Conservation (phyloP, 2,797 vertebrate species). For the Ctenopoma kingsleyae region DNA sequence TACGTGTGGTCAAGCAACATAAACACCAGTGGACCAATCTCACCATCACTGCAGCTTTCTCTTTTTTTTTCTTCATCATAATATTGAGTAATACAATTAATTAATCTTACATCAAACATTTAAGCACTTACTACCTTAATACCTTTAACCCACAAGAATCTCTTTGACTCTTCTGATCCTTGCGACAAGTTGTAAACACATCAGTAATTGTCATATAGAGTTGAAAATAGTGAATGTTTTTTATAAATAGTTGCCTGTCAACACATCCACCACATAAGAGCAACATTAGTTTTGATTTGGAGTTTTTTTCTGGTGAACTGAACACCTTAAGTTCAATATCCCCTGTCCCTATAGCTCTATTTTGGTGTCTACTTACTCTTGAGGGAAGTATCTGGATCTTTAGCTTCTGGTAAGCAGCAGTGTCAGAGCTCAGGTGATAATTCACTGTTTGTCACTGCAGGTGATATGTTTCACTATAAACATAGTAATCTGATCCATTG, state of each 20-base stretch:
- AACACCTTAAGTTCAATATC: too few relatives aligned
- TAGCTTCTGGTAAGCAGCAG: not conserved
- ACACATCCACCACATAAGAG: too few relatives aligned
- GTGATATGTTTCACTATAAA: too few relatives aligned
- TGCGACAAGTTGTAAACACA: not conserved
- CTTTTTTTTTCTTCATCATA: not conserved
- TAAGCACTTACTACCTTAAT: not conserved
- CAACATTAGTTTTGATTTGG: too few relatives aligned
- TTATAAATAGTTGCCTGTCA: too few relatives aligned
- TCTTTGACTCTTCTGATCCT: not conserved
- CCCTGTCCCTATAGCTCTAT: not conserved
- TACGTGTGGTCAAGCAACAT: constrained; percentile 1
- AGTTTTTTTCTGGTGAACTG: too few relatives aligned
- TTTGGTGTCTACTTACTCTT: not conserved
- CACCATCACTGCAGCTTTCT: not conserved
- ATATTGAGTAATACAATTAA: too few relatives aligned
- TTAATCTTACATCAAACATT: not conserved
- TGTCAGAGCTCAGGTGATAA: too few relatives aligned
- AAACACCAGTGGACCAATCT: not conserved
- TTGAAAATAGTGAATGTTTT: too few relatives aligned
- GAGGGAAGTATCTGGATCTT: not conserved
- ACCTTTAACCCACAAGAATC: not conserved
- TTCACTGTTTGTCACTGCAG: too few relatives aligned
- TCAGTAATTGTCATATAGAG: not conserved
- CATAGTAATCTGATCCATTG: too few relatives aligned